A percentile compares a stretch with the other conserved stretches of the same genome.
Evolutionary conservation across 2,797 vertebrate genomes (phyloP).

Genomic region (Gobio occitaniae): DNA sequence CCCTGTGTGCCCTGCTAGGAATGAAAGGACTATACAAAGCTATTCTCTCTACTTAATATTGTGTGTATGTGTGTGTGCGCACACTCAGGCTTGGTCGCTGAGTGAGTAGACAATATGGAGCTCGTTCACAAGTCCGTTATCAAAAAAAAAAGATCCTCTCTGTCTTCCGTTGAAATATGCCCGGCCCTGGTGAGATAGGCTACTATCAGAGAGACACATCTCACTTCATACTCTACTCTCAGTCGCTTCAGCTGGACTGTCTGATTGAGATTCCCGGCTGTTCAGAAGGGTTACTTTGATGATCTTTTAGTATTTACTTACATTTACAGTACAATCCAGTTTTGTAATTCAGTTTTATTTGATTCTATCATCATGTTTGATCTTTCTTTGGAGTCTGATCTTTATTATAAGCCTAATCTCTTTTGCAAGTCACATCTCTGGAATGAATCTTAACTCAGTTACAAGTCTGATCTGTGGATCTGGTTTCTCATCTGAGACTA

Average conservation of each 20-base stretch:
- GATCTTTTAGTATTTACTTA: not conserved
- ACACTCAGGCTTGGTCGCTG: not conserved
- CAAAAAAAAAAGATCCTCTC: constrained; percentile 59
- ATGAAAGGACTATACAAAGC: constrained; percentile 66
- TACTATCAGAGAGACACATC: constrained; percentile 20
- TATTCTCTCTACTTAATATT: constrained; percentile 70
- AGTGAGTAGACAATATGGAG: constrained; percentile 47
- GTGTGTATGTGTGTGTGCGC: constrained; percentile 24
- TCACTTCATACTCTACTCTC: constrained; percentile 26
- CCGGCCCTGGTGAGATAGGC: not conserved
- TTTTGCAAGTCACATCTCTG: not conserved
- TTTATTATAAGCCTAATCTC: not conserved
- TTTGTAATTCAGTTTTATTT: not conserved
- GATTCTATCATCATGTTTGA: not conserved
- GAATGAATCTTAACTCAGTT: not conserved
- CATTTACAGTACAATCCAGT: not conserved
- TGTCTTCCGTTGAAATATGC: constrained; percentile 49
- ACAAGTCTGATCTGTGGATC: not conserved
- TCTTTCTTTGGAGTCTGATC: not conserved
- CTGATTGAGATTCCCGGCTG: constrained; percentile 1
- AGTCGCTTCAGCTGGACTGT: not conserved
- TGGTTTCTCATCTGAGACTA: not conserved
- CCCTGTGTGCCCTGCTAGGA: constrained; percentile 56
- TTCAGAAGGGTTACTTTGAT: not conserved
- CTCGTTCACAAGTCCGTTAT: constrained; percentile 67